Conservation (phyloP, 1,140 invertebrate species). For the Nephotettix cincticeps region DNA sequence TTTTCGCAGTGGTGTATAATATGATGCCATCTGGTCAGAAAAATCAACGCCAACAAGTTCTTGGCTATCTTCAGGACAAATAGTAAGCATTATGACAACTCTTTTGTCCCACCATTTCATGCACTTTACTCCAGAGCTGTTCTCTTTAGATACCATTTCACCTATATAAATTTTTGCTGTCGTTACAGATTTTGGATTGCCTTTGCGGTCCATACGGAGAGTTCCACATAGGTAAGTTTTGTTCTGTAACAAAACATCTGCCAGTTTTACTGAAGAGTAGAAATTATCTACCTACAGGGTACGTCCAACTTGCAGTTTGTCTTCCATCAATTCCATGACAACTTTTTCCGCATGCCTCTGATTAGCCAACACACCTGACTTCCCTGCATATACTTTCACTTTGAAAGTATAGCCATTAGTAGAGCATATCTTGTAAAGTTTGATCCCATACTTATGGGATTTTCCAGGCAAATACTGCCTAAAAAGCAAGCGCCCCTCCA, state of each 20-base stretch:
- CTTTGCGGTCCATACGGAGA: neutral
- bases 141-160: neutral
- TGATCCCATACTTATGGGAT: slow-evolving; percentile 43
- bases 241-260: neutral
- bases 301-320: neutral
- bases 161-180: neutral
- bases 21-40: neutral
- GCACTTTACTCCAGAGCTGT: neutral
- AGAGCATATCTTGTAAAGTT: slow-evolving; percentile 37
- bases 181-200: neutral
- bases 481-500: slow-evolving; percentile 44
- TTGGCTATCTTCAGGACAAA: neutral
- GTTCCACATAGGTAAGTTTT: neutral
- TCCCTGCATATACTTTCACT: slow-evolving; percentile 12
- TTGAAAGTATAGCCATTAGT: neutral
- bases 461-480: slow-evolving; percentile 43
- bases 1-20: neutral
- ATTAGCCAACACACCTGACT: neutral
- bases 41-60: neutral
- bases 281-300: slow-evolving; percentile 5
- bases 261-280: neutral
- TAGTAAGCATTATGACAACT: neutral
- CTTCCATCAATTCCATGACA: neutral
- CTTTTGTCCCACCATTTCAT: neutral
- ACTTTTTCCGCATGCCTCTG: neutral